Evolutionary conservation across 2,888 invertebrate genomes (phyloP).

Genomic region (Synanthedon andrenaeformis): DNA sequence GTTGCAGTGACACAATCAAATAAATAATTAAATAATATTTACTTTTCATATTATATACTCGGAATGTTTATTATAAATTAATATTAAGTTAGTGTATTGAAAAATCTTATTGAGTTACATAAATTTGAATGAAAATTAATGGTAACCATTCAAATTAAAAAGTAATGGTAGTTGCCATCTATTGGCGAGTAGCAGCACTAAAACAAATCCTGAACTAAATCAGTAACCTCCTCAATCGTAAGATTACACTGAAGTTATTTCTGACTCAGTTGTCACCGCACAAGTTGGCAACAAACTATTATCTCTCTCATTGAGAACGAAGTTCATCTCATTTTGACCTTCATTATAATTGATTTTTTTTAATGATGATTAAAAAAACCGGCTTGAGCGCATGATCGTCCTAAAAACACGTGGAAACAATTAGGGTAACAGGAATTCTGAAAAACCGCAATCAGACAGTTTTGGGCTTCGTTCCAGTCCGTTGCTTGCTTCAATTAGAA

Average conservation of each 20-base stretch:
- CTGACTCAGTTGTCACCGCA: constrained; percentile 40
- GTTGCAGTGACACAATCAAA: no score
- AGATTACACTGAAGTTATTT: constrained; percentile 37
- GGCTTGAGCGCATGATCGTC: no score
- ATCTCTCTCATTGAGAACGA: constrained; percentile 44
- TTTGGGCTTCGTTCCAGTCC: constrained; percentile 13
- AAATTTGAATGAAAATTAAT: no score
- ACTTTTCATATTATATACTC: no score
- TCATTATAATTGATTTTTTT: no score
- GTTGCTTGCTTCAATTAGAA: constrained; percentile 12
- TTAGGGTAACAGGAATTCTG: background rate
- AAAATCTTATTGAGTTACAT: no score
- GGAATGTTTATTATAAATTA: no score
- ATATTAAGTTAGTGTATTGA: no score
- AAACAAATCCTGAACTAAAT: constrained; percentile 12
- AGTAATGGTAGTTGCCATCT: constrained; percentile 35
- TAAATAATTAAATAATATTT: no score
- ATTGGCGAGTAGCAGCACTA: constrained; percentile 37
- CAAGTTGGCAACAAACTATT: constrained; percentile 51
- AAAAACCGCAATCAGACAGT: constrained; percentile 2
- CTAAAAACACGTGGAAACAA: no score
- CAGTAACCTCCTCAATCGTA: constrained; percentile 15
- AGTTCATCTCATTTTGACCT: constrained; percentile 34
- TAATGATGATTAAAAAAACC: no score
- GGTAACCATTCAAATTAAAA: no score